Percentiles rank a stretch among this genome's conserved stretches.
Conservation (phyloP, 1,140 invertebrate species). For the Drosophila insularis region DNA sequence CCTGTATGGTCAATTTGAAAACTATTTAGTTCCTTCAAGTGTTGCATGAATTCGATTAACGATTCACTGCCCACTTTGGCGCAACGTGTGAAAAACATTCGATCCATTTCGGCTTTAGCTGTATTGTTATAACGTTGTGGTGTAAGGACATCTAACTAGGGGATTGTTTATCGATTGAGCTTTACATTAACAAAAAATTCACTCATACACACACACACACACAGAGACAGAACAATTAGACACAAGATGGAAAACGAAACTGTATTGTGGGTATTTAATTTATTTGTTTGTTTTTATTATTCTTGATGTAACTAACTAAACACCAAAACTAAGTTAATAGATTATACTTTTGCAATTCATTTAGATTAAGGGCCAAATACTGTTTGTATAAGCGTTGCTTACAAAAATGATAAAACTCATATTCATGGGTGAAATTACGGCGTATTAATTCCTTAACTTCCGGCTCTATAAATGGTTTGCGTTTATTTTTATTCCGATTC, state of each 20-base stretch:
- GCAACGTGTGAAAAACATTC: conserved; percentile 91
- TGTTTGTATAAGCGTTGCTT: conserved; percentile 92
- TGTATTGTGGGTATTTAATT: conserved; percentile 25
- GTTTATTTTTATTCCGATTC: conserved; percentile 79
- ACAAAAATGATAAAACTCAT: conserved; percentile 96
- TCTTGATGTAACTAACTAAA: conserved; percentile 8
- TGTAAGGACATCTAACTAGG: conserved; percentile 50
- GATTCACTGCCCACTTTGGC: conserved; percentile 95
- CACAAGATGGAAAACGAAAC: background rate
- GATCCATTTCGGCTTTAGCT: conserved; percentile 84
- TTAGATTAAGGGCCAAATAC: conserved; percentile 87
- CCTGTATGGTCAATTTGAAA: conserved; percentile 55
- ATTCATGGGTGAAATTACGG: conserved; percentile 93
- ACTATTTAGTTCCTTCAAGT: conserved; percentile 80
- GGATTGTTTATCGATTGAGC: conserved; percentile 9
- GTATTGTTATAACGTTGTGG: conserved; percentile 58
- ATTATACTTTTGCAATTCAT: conserved; percentile 59
- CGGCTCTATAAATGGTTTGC: conserved; percentile 86
- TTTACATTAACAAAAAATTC: conserved; percentile 29
- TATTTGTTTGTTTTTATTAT: conserved; percentile 40
- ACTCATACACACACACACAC: conserved; percentile 33
- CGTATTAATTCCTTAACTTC: conserved; percentile 92
- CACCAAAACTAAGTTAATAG: conserved; percentile 26
- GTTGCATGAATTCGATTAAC: conserved; percentile 91
- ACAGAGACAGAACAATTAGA: conserved; percentile 27